Base-by-base conservation (phyloP, 2,113 vertebrate species). In the Ctenomys sociabilis region DNA sequence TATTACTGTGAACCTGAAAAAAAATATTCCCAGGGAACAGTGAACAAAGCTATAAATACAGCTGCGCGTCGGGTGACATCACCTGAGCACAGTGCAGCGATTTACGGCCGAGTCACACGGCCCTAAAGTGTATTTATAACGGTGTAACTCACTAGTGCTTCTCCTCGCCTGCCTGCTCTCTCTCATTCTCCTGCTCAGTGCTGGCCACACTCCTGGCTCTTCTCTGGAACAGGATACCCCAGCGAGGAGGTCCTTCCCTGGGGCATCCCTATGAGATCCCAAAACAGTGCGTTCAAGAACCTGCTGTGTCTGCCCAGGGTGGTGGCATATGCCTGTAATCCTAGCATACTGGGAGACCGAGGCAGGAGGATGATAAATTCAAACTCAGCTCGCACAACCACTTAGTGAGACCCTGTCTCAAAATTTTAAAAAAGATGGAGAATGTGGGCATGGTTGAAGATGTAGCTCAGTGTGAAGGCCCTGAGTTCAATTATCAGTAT, bases 21-120 rank as follows among this genome's bases (percentile, higher is more conserved):
- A 90, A 75, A 73, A 88, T 90, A 93, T 9, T 72, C 59, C 75
- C 86, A 37, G 77, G 93, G 83, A 95, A 87, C 49, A 80, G 95
- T 93, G 88, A 97, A 43, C 90, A 84, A 93, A 95, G 78, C 94
- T 97, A 97, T 97, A 97, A 97, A 98, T 95, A 97, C 43, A 84
- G 78, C 80, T 0, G 7, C 37, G 88, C 49, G 0, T 94, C 14
- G 19, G 81, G 88, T 95, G 96, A 89, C 88, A 95, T 92, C 94
- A 96, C 95, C 97, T 94, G 97, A 96, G 88, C 88, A 40, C 90
- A 66, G 92, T 4, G 43, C 19, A 0, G 95, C 8, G 17, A 96
- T 95, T 96, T 93, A 97, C n/a, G 92, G 85, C 88, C 94, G 4
- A 75, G 95, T 94, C 95, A 93, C 95, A 66, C 0, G 17, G 85